Base-by-base conservation (phyloP, 2,113 vertebrate species). In the Bubo scandiacus region DNA sequence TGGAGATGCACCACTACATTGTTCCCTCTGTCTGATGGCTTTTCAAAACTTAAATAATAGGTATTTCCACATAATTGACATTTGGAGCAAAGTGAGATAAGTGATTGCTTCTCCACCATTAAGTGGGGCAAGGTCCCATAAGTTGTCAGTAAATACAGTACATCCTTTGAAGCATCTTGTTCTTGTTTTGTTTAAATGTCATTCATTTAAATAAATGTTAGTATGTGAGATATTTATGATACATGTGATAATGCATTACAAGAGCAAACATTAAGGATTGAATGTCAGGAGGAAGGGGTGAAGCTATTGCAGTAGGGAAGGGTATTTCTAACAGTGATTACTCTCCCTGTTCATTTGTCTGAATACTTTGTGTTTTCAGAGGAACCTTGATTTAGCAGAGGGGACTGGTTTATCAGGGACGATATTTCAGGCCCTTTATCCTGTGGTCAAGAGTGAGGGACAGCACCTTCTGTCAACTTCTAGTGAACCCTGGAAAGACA, bases 31-130 rank as follows among this genome's bases (percentile, higher is more conserved):
- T 75, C 67, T 90, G 74, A 51, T 90, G 85, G 43, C 88, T 85
- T 94, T 94, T 96, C 65, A 92, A 68, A 94, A 58, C 43, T 49
- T 63, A 30, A 91, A 59, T 90, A 75, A 88, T 72, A 91, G 58
- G 6, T 92, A 75, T 79, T 78, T 68, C 49, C 27, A 51, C 59
- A 74, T 88, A 92, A 91, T 30, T 65, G 57, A 65, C 52, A 42
- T 72, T 80, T 82, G 40, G 58, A 84, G 62, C 57, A 54, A 87
- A 87, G 73, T 75, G 70, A 74, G 81, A 42, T 15, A 36, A 88
- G 32, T 47, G 11, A 59, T 58, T 86, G 86, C 27, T 93, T 32
- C 51, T 83, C 49, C 8, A 26, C 19, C 5, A 2, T 5, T 68
- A 34, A 81, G 15, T 8, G 2, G 26, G 27, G 8, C 15, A 67